Conservation (phyloP, 2,888 invertebrate species). For the Ophion ventricosus region DNA sequence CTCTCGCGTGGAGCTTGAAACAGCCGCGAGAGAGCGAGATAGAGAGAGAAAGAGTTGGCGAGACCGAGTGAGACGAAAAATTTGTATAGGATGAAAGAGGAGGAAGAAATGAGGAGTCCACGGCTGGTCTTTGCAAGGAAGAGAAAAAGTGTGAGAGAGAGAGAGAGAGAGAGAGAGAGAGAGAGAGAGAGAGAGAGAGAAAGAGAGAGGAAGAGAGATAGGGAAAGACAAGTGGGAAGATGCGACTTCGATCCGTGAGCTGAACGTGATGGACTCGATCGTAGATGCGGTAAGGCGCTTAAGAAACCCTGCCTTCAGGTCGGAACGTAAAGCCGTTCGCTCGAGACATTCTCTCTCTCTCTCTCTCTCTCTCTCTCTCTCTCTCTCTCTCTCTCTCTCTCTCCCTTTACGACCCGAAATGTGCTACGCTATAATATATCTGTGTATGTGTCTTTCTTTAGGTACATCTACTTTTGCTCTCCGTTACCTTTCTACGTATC, state of each 20-base stretch:
- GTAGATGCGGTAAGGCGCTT: conserved; percentile 68
- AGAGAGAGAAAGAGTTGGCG: neutral
- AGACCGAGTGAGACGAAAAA: conserved; percentile 38
- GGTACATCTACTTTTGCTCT: conserved; percentile 19
- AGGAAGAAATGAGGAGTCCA: conserved; percentile 8
- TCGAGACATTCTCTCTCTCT: conserved; percentile 48
- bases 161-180: conserved; percentile 18
- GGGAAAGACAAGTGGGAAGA: conserved; percentile 36
- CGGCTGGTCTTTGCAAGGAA: conserved; percentile 6
- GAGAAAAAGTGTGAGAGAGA: neutral
- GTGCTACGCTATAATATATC: neutral
- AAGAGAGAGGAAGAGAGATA: conserved; percentile 24
- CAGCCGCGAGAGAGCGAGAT: conserved; percentile 1
- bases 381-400: conserved; percentile 36
- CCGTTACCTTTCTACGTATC: conserved; percentile 27
- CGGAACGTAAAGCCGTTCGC: conserved; percentile 58
- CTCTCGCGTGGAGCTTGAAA: conserved; percentile 45
- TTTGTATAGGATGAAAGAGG: conserved; percentile 33
- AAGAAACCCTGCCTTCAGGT: conserved; percentile 61
- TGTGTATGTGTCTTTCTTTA: neutral
- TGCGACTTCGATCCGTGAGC: conserved; percentile 60
- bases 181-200: conserved; percentile 17
- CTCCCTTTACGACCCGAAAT: too few relatives aligned
- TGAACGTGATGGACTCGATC: conserved; percentile 63
- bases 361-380: neutral